Evolutionary conservation across 2,888 invertebrate species (phyloP).

Genomic region (Lasioglossum leucozonium): DNA sequence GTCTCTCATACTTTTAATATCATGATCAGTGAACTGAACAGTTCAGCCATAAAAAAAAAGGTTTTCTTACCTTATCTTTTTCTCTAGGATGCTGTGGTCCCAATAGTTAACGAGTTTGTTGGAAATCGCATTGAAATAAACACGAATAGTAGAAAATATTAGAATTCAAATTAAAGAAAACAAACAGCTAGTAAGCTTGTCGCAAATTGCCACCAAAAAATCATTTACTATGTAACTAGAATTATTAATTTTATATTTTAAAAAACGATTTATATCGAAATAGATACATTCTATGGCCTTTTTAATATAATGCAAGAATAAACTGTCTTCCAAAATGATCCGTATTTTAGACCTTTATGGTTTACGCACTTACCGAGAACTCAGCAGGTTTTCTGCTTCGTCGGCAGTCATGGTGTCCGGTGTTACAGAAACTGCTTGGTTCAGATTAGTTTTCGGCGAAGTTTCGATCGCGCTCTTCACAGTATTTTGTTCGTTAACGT

Average conservation of each 20-base stretch:
- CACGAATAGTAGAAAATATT: slow-evolving; percentile 61
- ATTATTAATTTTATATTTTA: slow-evolving; percentile 14
- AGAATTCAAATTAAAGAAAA: slow-evolving; percentile 64
- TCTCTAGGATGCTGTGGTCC: slow-evolving; percentile 91
- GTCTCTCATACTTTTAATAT: slow-evolving; percentile 33
- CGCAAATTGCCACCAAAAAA: slow-evolving; percentile 50
- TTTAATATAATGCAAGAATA: not conserved
- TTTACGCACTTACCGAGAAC: slow-evolving; percentile 89
- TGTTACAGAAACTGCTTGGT: slow-evolving; percentile 78
- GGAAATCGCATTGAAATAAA: slow-evolving; percentile 65
- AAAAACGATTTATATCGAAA: slow-evolving; percentile 24
- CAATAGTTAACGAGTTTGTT: slow-evolving; percentile 38
- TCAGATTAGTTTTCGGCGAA: slow-evolving; percentile 56
- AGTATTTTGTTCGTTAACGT: slow-evolving; percentile 67
- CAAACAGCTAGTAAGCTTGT: slow-evolving; percentile 58
- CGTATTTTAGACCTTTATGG: not conserved
- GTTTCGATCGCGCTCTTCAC: slow-evolving; percentile 58
- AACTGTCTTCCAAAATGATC: slow-evolving; percentile 21
- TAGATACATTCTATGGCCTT: slow-evolving; percentile 8
- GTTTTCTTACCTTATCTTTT: slow-evolving; percentile 92
- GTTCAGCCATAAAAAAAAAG: slow-evolving; percentile 24
- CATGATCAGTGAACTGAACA: slow-evolving; percentile 29
- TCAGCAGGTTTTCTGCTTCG: slow-evolving; percentile 94
- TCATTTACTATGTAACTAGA: slow-evolving; percentile 37
- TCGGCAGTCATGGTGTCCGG: slow-evolving; percentile 92